Percentiles rank a stretch among this genome's conserved stretches.
These are phyloP conservation scores for Drosophila trapezifrons DNA, from an alignment of 1,140 invertebrate species.

Conservation along the genomic window DNA sequence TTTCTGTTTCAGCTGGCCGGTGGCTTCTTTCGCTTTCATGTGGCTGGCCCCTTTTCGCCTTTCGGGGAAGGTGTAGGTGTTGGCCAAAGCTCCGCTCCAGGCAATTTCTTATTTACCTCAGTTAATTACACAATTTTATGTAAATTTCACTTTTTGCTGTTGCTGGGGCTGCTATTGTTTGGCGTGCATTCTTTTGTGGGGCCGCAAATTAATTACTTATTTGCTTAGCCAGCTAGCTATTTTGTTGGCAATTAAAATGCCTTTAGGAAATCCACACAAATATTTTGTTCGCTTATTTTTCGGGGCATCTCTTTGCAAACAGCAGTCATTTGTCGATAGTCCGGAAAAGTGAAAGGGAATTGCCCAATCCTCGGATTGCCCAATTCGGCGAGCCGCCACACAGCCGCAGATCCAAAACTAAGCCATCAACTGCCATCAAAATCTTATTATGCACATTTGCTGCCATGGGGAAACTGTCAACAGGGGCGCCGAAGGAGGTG, in stretches of 20 bases:
- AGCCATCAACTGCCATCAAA: conserved; percentile 64
- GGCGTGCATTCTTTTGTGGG: conserved; percentile 67
- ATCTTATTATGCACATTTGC: conserved; percentile 73
- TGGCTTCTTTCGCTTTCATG: conserved; percentile 69
- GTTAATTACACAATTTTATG: conserved; percentile 81
- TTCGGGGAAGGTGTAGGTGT: conserved; percentile 58
- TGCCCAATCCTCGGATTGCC: conserved; percentile 74
- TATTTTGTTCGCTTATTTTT: conserved; percentile 37
- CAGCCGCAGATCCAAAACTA: conserved; percentile 36
- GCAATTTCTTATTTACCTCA: conserved; percentile 63
- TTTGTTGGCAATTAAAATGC: conserved; percentile 78
- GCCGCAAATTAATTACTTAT: conserved; percentile 76
- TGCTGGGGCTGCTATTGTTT: conserved; percentile 16
- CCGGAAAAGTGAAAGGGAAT: conserved; percentile 77
- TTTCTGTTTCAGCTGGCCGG: conserved; percentile 28
- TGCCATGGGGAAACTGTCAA: conserved; percentile 50
- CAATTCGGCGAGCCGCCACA: conserved; percentile 42
- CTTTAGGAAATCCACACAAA: conserved; percentile 58
- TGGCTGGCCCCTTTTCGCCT: conserved; percentile 5
- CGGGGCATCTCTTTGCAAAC: conserved; percentile 42
- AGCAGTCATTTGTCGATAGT: conserved; percentile 72
- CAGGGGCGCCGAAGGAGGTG: conserved; percentile 27
- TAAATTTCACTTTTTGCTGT: conserved; percentile 74
- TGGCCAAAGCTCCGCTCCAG: conserved; percentile 51
- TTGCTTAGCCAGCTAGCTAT: conserved; percentile 68